Base-by-base conservation (phyloP, 2,888 invertebrate species). In the Ptycholaimellus sp. region DNA sequence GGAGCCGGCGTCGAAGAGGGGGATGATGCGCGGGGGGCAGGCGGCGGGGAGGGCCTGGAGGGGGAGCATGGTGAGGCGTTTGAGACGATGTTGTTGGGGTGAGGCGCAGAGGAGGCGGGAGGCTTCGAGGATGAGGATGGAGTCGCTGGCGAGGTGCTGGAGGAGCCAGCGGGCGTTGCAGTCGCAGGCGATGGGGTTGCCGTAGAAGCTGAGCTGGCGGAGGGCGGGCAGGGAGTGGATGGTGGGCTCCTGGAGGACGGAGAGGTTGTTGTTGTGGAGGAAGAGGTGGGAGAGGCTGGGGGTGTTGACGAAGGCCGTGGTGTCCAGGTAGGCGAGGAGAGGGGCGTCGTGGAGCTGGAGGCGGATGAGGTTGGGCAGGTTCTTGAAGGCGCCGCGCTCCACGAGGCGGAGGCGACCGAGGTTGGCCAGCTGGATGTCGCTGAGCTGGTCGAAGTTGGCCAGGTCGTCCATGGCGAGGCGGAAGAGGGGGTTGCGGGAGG, bases 111-210 rank as follows among this genome's bases (percentile, higher is more conserved):
- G 46, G 25, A 59, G 47, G 23, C 46, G 47, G 13, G 57, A 52
- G 7, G 57, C 46, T 31, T 56, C 51, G 9, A 37, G 36, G 3
- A 17, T 18, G 14, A 35, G 37, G 11, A 13, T 18, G 16, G 44
- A 16, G 21, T 30, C 33, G 18, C 27, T 25, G 11, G 17, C 37
- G 20, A 49, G 19, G n/a, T 39, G 31, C 19, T 50, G 38, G n/a
- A 40, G 33, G 21, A 56, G 42, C 55, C 55, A 57, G 11, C 48
- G 42, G 4, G 54, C 48, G 48, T 63, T 63, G 44, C 64, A 64
- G 48, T 64, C 63, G 48, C 64, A 64, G 22, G 49, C 50, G 2
- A 64, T 45, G 5, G 61, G 62, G 44, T 64, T 64, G 34, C 58
- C 56, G 39, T 59, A 54, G 13, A 64, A 46, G 33, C 54, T 53